Conservation (phyloP, 2,888 invertebrate species). For the Nomada fabriciana region DNA sequence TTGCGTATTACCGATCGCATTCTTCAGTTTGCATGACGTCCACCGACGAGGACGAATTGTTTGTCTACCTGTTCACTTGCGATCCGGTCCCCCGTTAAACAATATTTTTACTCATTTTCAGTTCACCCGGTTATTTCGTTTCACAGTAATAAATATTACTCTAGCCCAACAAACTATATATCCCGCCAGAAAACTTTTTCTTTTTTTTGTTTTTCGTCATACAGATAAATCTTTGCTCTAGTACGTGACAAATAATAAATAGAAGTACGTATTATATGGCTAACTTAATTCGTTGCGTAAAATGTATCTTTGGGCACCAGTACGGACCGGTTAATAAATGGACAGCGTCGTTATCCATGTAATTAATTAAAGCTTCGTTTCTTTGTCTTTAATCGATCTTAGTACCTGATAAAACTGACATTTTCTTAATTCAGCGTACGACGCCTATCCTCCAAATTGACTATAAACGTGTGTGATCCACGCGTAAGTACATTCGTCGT, state of each 20-base stretch:
- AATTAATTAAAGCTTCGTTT: background rate
- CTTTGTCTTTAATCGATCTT: background rate
- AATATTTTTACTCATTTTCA: background rate
- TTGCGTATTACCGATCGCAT: conserved; percentile 26
- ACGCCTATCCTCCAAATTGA: background rate
- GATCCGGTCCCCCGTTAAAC: no score
- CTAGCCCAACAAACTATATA: background rate
- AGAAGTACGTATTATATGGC: conserved; percentile 68
- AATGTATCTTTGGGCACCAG: conserved; percentile 71
- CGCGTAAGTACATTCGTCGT: conserved; percentile 6
- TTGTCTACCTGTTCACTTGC: no score
- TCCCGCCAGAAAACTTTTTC: background rate
- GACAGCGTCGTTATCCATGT: conserved; percentile 7
- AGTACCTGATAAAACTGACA: conserved; percentile 5
- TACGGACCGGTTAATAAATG: conserved; percentile 41
- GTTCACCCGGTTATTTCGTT: conserved; percentile 8
- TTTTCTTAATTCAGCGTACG: background rate
- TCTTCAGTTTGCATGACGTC: conserved; percentile 3
- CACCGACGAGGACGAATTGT: background rate
- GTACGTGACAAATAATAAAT: conserved; percentile 68
- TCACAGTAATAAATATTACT: conserved; percentile 28
- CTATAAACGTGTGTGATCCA: conserved; percentile 35
- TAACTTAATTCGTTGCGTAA: conserved; percentile 74
- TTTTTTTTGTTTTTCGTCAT: no score
- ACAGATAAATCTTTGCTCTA: background rate